Conservation (phyloP, 2,888 invertebrate genomes). For the Globia sparganii region DNA sequence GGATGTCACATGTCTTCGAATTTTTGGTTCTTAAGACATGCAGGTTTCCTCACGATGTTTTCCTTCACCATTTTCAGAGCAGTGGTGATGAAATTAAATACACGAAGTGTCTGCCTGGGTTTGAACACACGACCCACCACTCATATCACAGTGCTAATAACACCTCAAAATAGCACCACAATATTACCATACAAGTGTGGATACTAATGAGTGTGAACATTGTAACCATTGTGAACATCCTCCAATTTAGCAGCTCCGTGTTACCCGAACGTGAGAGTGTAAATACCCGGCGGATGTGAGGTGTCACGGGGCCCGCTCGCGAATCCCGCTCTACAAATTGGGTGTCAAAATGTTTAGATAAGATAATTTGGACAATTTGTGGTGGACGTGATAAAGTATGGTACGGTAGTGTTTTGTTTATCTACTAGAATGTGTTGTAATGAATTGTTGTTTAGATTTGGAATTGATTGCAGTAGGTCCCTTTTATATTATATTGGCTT, state of each 20-base stretch:
- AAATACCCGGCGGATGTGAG: constrained; percentile 57
- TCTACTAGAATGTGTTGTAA: constrained; percentile 4
- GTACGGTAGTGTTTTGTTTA: constrained; percentile 22
- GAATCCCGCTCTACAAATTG: constrained; percentile 60
- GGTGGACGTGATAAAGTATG: constrained; percentile 50
- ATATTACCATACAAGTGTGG: neutral
- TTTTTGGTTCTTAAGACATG: too few relatives aligned
- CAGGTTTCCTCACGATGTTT: too few relatives aligned
- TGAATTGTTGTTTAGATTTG: constrained; percentile 1
- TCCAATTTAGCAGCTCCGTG: constrained; percentile 62
- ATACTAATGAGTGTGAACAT: constrained; percentile 49
- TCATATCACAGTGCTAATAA: neutral
- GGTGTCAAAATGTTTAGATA: constrained; percentile 69
- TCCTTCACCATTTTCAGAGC: too few relatives aligned
- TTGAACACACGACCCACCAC: too few relatives aligned
- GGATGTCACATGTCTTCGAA: too few relatives aligned
- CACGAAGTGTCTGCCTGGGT: too few relatives aligned
- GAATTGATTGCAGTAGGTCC: neutral
- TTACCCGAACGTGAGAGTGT: constrained; percentile 58
- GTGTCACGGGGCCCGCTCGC: constrained; percentile 45
- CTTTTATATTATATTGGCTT: neutral
- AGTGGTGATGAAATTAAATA: too few relatives aligned
- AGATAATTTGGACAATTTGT: constrained; percentile 68
- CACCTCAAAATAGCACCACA: neutral
- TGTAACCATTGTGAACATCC: constrained; percentile 54